These are phyloP conservation scores for Sphyrna mokarran DNA, from an alignment of 2,113 vertebrate genomes.

Conservation along the genomic window DNA sequence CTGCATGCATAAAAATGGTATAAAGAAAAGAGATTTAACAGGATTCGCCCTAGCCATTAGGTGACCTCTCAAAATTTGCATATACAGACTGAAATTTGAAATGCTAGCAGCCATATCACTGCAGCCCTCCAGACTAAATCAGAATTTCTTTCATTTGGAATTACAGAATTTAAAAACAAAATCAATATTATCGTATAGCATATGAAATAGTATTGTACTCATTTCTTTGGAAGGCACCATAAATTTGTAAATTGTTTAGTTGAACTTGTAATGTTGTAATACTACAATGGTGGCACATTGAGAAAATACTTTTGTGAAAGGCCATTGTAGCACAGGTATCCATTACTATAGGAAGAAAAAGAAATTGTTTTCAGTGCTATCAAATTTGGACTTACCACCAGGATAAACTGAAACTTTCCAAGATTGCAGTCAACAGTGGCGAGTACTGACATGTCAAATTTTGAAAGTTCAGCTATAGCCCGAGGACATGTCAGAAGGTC, in stretches of 20 bases:
- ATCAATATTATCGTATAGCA: background rate
- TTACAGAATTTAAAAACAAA: background rate
- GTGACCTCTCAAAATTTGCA: background rate
- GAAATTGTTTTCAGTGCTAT: background rate
- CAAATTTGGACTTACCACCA: background rate
- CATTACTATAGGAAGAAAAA: background rate
- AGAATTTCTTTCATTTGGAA: background rate
- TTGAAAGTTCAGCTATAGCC: slow-evolving; percentile 7
- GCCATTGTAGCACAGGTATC: background rate
- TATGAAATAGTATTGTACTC: background rate
- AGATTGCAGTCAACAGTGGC: background rate
- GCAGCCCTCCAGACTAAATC: background rate
- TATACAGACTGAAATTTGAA: background rate
- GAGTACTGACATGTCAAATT: background rate
- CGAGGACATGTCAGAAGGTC: background rate
- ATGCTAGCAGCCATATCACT: too few species aligned
- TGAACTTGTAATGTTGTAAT: background rate
- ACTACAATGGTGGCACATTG: background rate
- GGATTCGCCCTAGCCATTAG: background rate
- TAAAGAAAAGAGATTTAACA: background rate
- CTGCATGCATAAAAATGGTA: background rate
- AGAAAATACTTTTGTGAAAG: background rate
- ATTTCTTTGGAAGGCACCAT: background rate
- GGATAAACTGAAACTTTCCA: background rate
- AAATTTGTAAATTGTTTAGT: background rate